Base-by-base conservation (phyloP, 1,140 invertebrate genomes). In the Pachypeltis micranthus region DNA sequence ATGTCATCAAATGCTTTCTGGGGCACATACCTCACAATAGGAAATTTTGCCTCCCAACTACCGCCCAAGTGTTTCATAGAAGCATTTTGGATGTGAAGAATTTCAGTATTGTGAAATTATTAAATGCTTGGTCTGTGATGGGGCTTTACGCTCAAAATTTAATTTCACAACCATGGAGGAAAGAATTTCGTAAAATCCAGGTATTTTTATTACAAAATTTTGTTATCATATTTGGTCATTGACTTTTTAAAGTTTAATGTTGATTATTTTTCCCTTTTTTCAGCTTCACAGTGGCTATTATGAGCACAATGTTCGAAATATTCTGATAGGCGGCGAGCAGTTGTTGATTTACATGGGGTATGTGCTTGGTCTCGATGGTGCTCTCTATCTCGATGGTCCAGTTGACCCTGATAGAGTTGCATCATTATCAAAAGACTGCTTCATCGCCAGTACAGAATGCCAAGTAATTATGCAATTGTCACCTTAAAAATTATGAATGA, bases 381-480 rank as follows among this genome's bases (percentile, higher is more conserved):
- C 75, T 14, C 74, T 80, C 56, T 71, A 80, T 0, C 74, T 90
- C 1, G 83, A 87, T 57, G 84, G 80, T 2, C 86, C 88, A 2
- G 81, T 89, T 34, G 89, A 90, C 73, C 87, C 86, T 0, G 88
- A 91, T 72, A 82, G 81, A 73, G 85, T 91, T 1, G 82, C 84
- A 1, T 82, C 81, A 61, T 83, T 93, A 0, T 88, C 88, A 3
- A 77, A 87, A 51, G 90, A 94, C 74, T 88, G 88, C 2, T 80
- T 92, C 64, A 82, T 91, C n/a, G 91, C 91, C 23, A 88, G 88
- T 74, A 88, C 89, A 39, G 91, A 93, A 76, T 92, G 89, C 71
- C 85, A 91, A 80, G 86, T 88, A 75, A 68, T 61, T n/a, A n/a
- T n/a, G n/a, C n/a, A n/a, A n/a, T n/a, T n/a, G n/a, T n/a, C n/a